Evolutionary conservation across 2,888 invertebrate genomes (phyloP).

Genomic region (Pegoplata infirma): DNA sequence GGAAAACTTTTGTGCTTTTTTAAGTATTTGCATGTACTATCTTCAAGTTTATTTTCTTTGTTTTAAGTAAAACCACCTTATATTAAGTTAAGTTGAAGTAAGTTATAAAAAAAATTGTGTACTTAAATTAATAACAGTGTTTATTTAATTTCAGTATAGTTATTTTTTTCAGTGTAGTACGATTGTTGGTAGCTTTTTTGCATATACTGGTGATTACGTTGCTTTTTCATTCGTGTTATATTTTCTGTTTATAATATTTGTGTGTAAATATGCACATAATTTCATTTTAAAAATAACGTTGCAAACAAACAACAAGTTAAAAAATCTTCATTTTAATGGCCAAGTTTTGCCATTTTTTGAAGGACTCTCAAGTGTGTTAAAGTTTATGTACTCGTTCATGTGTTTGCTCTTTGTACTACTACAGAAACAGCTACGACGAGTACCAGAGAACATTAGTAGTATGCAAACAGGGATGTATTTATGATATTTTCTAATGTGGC

Average conservation of each 20-base stretch:
- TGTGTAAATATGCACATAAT: not conserved
- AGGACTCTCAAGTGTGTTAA: constrained; percentile 42
- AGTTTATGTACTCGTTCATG: constrained; percentile 6
- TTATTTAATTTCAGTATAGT: no score
- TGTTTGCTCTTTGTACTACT: not conserved
- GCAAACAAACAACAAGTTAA: constrained; percentile 16
- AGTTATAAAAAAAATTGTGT: no score
- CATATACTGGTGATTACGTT: constrained; percentile 34
- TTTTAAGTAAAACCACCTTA: no score
- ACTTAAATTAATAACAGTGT: no score
- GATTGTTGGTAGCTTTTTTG: constrained; percentile 20
- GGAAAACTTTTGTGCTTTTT: no score
- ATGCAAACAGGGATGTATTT: no score
- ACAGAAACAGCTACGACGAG: not conserved
- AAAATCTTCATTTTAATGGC: constrained; percentile 47
- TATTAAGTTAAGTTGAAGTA: no score
- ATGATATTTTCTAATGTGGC: no score
- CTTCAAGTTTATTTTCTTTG: no score
- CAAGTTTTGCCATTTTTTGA: constrained; percentile 42
- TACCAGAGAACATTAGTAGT: no score
- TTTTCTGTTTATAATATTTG: not conserved
- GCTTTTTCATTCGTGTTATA: not conserved
- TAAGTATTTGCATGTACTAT: no score
- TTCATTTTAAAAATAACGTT: not conserved
- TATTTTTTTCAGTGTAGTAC: no score